Base-by-base conservation (phyloP, 2,797 vertebrate species). In the Coracias cyanogaster region DNA sequence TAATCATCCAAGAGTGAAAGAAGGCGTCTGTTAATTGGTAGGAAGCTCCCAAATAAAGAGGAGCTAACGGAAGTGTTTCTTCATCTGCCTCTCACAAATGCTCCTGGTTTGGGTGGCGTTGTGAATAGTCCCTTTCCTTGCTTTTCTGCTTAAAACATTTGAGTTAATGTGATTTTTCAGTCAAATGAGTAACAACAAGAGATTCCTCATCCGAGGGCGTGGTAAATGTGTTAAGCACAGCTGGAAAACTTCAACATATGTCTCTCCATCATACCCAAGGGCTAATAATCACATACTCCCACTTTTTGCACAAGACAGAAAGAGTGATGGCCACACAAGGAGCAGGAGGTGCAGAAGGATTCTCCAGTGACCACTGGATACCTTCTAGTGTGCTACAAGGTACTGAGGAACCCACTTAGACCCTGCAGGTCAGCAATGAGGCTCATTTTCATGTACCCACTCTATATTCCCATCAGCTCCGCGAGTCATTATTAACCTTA, bases 101-200 rank as follows among this genome's bases (percentile, higher is more conserved):
- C n/a, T 58, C 74, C 71, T 57, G 20, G 4, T 86, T 41, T 45
- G 69, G 72, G 39, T 51, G 67, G 48, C 3, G 0, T 17, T 13
- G 12, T 45, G 54, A 86, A 28, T 31, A 39, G 79, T 45, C 35
- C 49, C 37, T 67, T 84, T 28, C 10, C 19, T 52, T 33, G 61
- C 31, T 78, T 71, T 84, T 49, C 86, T 90, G 89, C 66, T 84
- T 79, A 66, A 92, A 76, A 45, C 66, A 16, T 35, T 69, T 0
- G 24, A 70, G 39, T 79, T 93, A 93, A 92, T 82, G 66, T 58
- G 55, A 82, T 92, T 95, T 91, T 89, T 82, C 89, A 77, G 91
- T 82, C 66, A 89, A 92, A 80, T 4, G 29, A 89, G 62, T 69
- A 76, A 71, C 51, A 89, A 80, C 19, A 65, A 78, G 89, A 76